Base-by-base conservation (phyloP, 2,888 invertebrate species). In the Ectropis crepuscularia region DNA sequence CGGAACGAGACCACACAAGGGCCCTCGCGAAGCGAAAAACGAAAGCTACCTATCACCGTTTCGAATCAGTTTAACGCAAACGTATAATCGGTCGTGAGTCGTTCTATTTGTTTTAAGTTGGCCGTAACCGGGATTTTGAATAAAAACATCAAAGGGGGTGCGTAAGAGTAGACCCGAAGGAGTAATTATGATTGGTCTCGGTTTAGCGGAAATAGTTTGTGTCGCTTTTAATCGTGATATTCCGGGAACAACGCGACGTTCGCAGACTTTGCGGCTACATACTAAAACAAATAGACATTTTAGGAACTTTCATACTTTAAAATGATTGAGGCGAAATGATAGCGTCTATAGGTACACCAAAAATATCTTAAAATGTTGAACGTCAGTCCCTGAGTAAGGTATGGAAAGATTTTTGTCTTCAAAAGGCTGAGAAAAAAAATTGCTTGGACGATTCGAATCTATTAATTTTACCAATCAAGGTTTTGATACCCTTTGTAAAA, bases 61-160 rank as follows among this genome's bases (percentile, higher is more conserved):
- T 76, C 92, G 79, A 92, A 92, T 92, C 84, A 88, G 79, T 90
- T 91, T 90, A 88, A 90, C 91, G 88, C 89, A 87, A 85, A 90
- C 89, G 86, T 87, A 85, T 92, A 91, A 91, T 92, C 91, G 90
- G 80, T 87, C 76, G 83, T 81, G 85, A 83, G 83, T 76, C 87
- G 88, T 90, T 86, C 88, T 92, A 92, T 92, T 92, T 92, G 92
- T 92, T 92, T 92, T 90, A 91, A 91, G 85, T 89, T 88, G 85
- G 83, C 89, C 89, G 88, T 90, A 89, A 88, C 90, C 81, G 85
- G 85, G 85, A 84, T 88, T 86, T 87, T 81, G 85, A 87, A 90
- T 90, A 90, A 92, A 91, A 90, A 92, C 91, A 90, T 92, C 91
- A 92, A 92, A 92, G 91, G 83, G 92, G 89, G 87, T 86, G 87